phyloP scores from a whole-genome alignment of 2,797 vertebrate genomes.

The Eutrigla gurnardus region DNA sequence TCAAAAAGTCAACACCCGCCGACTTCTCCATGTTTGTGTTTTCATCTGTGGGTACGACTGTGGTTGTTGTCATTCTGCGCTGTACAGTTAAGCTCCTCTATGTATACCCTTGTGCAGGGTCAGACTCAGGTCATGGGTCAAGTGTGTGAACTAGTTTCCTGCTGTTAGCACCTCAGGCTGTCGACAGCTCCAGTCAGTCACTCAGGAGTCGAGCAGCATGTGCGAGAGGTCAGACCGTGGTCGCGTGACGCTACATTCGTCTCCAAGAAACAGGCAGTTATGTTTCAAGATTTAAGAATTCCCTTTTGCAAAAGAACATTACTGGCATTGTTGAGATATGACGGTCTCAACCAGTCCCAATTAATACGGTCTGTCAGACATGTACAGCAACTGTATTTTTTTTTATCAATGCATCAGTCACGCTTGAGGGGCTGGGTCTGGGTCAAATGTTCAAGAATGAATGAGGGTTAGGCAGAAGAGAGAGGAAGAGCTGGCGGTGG shows the following conservation, averaged over 20 bases:
- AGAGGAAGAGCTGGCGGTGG: constrained; percentile 59
- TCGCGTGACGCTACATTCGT: constrained; percentile 51
- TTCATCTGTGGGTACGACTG: background rate
- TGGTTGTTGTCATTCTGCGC: constrained; percentile 7
- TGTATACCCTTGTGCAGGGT: constrained; percentile 36
- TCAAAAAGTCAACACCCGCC: background rate
- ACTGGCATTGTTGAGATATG: constrained; percentile 72
- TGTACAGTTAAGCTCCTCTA: constrained; percentile 35
- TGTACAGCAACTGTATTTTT: constrained; percentile 59
- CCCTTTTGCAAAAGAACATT: constrained; percentile 58
- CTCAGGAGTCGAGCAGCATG: constrained; percentile 40
- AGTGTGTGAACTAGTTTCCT: constrained; percentile 72
- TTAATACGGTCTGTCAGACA: constrained; percentile 59
- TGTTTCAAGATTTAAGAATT: constrained; percentile 50
- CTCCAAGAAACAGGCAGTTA: constrained; percentile 41
- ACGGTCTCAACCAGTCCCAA: constrained; percentile 51
- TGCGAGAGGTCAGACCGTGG: constrained; percentile 57
- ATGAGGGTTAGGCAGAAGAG: constrained; percentile 63
- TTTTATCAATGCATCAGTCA: constrained; percentile 74
- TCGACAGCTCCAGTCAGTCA: constrained; percentile 70
- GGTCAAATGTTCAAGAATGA: constrained; percentile 79
- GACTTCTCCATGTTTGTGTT: background rate
- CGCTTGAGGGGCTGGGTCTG: constrained; percentile 50
- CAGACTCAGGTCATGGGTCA: constrained; percentile 66
- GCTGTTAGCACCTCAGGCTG: constrained; percentile 75